Base-by-base conservation (phyloP, 2,888 invertebrate genomes). In the Hirtodrosophila confusa region DNA sequence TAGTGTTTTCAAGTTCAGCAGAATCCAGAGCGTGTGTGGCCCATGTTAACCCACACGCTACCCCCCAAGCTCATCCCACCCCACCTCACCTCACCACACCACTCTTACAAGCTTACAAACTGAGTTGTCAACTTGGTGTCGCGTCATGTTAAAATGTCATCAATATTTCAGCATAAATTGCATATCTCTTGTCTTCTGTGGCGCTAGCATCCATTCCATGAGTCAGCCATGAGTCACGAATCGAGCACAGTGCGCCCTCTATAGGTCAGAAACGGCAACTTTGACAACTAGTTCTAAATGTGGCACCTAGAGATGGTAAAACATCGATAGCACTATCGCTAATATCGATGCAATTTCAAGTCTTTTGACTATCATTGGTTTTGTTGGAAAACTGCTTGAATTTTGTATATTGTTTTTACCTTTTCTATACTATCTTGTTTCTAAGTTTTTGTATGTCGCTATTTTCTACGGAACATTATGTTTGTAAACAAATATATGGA, bases 1-100 rank as follows among this genome's bases (percentile, higher is more conserved):
- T 56, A 45, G 57, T 50, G 44, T 64, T 64, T 78, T 86, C 86
- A 88, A 88, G 84, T 85, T 88, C 84, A 83, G 54, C 71, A 57
- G 84, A 88, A 88, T 86, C 45, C 43, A 66, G 62, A 68, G 72
- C 70, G 82, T 86, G 76, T 80, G 80, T 86, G 87, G 70, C 67
- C 86, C 53, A 47, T 61, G 65, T 64, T 57, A 65, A 43, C 36
- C 58, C 50, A 40, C 45, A 37, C 36, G 33, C 61, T 36, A 9
- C 37, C 55, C 48, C 41, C 29, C 17, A 33, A 17, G 5, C 39
- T 9, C 23, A 12, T 4, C 7, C 6, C 37, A 43, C 17, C 10
- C 36, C 6, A 8, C 31, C 12, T 17, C 37, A 5, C 36, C 24
- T 9, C 39, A 12, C 8, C 39, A 0, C 17, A 48, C 3, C 23